Evolutionary conservation across 2,888 invertebrate species (phyloP).

Genomic region (Mimumesa dahlbomi): DNA sequence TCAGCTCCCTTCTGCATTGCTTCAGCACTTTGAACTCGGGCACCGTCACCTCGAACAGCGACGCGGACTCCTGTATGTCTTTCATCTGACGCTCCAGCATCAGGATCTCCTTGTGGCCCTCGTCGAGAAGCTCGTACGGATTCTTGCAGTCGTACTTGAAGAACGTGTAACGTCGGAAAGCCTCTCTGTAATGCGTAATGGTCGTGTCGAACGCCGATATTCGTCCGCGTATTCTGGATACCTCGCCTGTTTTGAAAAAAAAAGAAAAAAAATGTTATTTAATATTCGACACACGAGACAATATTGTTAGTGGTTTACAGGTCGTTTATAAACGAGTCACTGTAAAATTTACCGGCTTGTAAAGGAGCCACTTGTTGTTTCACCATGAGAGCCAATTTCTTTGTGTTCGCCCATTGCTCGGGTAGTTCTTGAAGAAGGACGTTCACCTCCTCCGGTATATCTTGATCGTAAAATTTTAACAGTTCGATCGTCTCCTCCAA

Average conservation of each 20-base stretch:
- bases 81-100: constrained; percentile 92
- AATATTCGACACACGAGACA: too few relatives aligned
- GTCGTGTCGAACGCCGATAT: constrained; percentile 92
- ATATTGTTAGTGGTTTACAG: too few relatives aligned
- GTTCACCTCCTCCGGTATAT: constrained; percentile 97
- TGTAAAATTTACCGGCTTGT: constrained; percentile 85
- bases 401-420: constrained; percentile 97
- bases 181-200: constrained; percentile 92
- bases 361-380: constrained; percentile 97
- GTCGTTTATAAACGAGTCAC: too few relatives aligned
- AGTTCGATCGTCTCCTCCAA: constrained; percentile 95
- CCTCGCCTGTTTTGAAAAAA: constrained; percentile 84
- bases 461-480: constrained; percentile 96
- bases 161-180: constrained; percentile 90
- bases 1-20: constrained; percentile 94
- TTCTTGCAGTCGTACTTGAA: constrained; percentile 88
- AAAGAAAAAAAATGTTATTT: not conserved
- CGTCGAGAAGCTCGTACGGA: constrained; percentile 89
- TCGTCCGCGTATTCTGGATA: constrained; percentile 93
- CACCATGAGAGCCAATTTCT: constrained; percentile 93
- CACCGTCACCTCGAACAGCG: constrained; percentile 95
- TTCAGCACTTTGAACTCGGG: constrained; percentile 96
- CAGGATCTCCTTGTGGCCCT: constrained; percentile 89
- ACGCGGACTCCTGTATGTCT: constrained; percentile 93
- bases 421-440: constrained; percentile 94